phyloP scores from a whole-genome alignment of 1,140 invertebrate species.

The Drosophila bipectinata region DNA sequence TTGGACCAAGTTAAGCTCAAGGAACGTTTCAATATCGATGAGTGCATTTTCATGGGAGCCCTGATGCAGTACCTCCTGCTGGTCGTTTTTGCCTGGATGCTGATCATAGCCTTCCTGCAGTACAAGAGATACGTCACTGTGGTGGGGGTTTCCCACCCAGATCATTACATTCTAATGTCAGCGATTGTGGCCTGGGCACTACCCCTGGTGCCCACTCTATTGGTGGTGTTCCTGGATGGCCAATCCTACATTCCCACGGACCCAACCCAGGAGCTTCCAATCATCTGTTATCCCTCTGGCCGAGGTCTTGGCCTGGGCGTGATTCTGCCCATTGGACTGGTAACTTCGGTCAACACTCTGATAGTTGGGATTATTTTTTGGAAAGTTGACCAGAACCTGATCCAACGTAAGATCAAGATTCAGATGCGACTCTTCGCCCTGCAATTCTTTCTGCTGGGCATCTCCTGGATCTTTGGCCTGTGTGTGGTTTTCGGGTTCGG shows the following conservation, averaged over 20 bases:
- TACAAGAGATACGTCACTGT: conserved; percentile 87
- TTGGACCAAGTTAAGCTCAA: conserved; percentile 14
- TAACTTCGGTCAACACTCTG: conserved; percentile 85
- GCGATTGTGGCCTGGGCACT: conserved; percentile 85
- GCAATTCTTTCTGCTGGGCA: conserved; percentile 87
- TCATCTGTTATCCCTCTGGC: conserved; percentile 86
- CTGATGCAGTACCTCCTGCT: conserved; percentile 87
- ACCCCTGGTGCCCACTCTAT: conserved; percentile 85
- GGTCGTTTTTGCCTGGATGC: conserved; percentile 88
- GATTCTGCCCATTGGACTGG: conserved; percentile 85
- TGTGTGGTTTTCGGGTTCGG: conserved; percentile 85
- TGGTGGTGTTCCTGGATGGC: conserved; percentile 84
- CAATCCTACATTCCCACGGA: conserved; percentile 84
- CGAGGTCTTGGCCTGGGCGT: conserved; percentile 85
- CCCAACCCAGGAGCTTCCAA: conserved; percentile 23
- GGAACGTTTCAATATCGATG: conserved; percentile 18
- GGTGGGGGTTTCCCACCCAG: conserved; percentile 85
- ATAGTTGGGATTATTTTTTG: conserved; percentile 86
- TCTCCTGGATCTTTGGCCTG: conserved; percentile 88
- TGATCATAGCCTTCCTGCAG: conserved; percentile 87
- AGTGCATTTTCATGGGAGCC: conserved; percentile 85
- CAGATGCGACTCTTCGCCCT: conserved; percentile 86
- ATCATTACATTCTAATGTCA: conserved; percentile 85
- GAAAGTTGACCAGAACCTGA: conserved; percentile 85
- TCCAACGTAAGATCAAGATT: conserved; percentile 85